Conservation (phyloP, 1,140 invertebrate genomes). For the Fopius arisanus region DNA sequence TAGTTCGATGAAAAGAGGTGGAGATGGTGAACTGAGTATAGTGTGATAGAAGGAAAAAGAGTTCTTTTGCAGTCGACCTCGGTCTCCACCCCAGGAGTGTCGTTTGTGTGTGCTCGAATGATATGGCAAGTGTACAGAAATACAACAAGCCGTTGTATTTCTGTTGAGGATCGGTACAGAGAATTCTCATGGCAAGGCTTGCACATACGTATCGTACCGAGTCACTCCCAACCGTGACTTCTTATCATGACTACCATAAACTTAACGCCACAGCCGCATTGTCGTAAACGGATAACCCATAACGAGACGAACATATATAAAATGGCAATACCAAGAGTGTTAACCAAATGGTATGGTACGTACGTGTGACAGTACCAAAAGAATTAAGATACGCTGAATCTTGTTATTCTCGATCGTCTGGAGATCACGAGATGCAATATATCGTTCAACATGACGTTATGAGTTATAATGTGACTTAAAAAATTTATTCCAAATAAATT, state of each 20-base stretch:
- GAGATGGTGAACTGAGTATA: too few relatives aligned
- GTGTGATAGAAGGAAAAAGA: not conserved
- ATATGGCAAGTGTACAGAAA: constrained; percentile 20
- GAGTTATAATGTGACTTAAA: not conserved
- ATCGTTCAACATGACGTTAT: constrained; percentile 13
- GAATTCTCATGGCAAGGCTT: not conserved
- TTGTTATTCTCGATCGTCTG: constrained; percentile 19
- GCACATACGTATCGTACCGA: not conserved
- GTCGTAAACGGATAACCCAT: constrained; percentile 37
- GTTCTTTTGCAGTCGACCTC: constrained; percentile 11
- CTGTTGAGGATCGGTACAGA: constrained; percentile 9
- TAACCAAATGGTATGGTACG: constrained; percentile 22
- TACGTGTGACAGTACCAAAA: not conserved
- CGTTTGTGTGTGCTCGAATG: constrained; percentile 16
- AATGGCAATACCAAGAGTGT: constrained; percentile 19
- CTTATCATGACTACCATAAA: constrained; percentile 28
- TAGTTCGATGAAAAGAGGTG: too few relatives aligned
- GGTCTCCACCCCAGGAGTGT: not conserved
- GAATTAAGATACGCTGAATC: constrained; percentile 21
- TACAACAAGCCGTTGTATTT: constrained; percentile 15
- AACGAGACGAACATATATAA: constrained; percentile 30
- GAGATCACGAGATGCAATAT: constrained; percentile 14
- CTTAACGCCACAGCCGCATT: constrained; percentile 25
- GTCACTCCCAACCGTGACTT: not conserved
- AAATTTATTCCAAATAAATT: not conserved